A percentile compares a stretch with the other conserved stretches of the same genome.
phyloP scores from a whole-genome alignment of 2,113 vertebrate genomes.

The Cyphomyrus plagiostoma region DNA sequence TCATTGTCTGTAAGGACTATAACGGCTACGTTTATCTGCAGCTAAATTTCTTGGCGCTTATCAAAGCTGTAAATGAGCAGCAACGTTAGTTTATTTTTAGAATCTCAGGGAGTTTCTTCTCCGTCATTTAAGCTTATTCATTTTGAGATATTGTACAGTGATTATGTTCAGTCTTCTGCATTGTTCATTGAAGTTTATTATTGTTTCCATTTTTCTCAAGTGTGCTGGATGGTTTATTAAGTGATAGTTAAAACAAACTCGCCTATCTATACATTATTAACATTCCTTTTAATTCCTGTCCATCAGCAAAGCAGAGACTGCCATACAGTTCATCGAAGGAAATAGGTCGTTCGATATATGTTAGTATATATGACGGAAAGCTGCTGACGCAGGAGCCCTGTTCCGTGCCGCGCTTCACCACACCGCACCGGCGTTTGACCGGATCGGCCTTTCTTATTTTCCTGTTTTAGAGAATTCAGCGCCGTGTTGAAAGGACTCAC shows the following conservation, averaged over 20 bases:
- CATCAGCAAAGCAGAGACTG: not conserved
- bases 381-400: conserved; percentile 63
- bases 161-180: not conserved
- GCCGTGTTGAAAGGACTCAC: not conserved
- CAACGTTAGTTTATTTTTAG: not conserved
- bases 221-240: not conserved
- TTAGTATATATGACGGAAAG: conserved; percentile 51
- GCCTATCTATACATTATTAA: not conserved
- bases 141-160: not conserved
- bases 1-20: not conserved
- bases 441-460: not conserved
- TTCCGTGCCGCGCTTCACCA: conserved; percentile 45
- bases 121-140: not conserved
- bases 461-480: not conserved
- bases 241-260: not conserved
- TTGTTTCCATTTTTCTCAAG: not conserved
- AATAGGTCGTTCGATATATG: not conserved
- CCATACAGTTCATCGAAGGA: not conserved
- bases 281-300: not conserved
- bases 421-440: not conserved
- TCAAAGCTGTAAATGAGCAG: not conserved
- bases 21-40: not conserved
- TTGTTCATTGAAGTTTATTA: not conserved
- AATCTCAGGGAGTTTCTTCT: not conserved
- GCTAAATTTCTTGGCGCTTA: not conserved